Percentiles rank a stretch among this genome's conserved stretches.
phyloP scores from a whole-genome alignment of 2,113 vertebrate genomes.

The Eudyptes chrysolophus region DNA sequence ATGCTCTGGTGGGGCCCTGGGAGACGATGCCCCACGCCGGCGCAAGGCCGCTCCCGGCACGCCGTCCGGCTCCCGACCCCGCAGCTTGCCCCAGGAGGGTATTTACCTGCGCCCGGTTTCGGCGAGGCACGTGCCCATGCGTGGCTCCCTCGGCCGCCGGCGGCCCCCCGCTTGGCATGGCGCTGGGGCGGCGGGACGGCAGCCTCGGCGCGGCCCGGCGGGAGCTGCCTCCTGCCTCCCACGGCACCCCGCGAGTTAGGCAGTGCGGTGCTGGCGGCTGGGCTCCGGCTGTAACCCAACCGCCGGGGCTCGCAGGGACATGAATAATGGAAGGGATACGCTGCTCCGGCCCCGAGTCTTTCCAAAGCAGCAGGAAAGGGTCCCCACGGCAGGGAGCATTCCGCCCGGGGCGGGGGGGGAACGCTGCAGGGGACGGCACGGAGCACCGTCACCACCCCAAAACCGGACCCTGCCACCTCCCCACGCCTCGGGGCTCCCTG shows the following conservation, averaged over 20 bases:
- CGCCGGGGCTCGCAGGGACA: slow-evolving; percentile 73
- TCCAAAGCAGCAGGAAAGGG: slow-evolving; percentile 68
- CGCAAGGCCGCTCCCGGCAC: neutral
- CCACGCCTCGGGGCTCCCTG: rapidly evolving
- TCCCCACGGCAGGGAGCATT: neutral
- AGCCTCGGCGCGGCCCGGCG: neutral
- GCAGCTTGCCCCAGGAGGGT: neutral
- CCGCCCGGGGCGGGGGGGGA: rapidly evolving
- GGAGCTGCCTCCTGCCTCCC: slow-evolving; percentile 30
- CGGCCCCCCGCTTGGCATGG: neutral
- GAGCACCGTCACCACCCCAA: rapidly evolving
- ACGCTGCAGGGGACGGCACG: rapidly evolving
- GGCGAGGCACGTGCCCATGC: neutral
- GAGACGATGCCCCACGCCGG: neutral
- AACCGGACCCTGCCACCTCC: neutral
- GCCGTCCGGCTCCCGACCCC: neutral
- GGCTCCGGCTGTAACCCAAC: slow-evolving; percentile 84
- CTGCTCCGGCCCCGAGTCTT: slow-evolving; percentile 79
- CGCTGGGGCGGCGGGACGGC: neutral
- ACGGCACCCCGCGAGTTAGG: neutral
- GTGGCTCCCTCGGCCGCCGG: neutral
- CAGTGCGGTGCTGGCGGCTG: slow-evolving; percentile 68
- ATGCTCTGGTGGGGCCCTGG: slow-evolving; percentile 22
- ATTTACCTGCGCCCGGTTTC: slow-evolving; percentile 18
- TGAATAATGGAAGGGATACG: slow-evolving; percentile 89